Evolutionary conservation across 2,888 invertebrate genomes (phyloP).

Genomic region (Eupeodes luniger): DNA sequence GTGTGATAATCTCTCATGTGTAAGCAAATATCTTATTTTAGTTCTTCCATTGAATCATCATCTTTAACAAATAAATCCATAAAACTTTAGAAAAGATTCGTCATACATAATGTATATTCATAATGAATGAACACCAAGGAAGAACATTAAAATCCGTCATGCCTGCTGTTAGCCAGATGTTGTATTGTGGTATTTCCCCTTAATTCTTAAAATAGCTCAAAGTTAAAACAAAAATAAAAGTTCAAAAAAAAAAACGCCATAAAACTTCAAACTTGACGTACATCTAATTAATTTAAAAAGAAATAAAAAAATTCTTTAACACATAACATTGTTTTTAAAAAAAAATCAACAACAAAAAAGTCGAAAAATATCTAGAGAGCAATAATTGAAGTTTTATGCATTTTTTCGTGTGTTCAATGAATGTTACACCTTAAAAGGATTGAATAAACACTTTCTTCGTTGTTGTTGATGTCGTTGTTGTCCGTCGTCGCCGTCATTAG

Average conservation of each 20-base stretch:
- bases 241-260: conserved; percentile 24
- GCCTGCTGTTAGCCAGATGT: conserved; percentile 63
- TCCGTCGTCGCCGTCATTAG: not conserved
- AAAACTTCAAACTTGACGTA: conserved; percentile 25
- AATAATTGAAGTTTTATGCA: conserved; percentile 27
- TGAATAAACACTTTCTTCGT: conserved; percentile 51
- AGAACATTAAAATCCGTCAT: conserved; percentile 10
- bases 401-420: not conserved
- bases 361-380: conserved; percentile 23
- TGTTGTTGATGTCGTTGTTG: not conserved
- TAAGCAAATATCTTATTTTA: not conserved
- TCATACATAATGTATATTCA: not conserved
- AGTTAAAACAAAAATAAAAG: conserved; percentile 11
- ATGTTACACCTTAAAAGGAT: conserved; percentile 59
- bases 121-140: not conserved
- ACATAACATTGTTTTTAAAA: not conserved
- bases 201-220: conserved; percentile 22
- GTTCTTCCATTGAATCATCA: conserved; percentile 43
- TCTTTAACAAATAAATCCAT: conserved; percentile 30
- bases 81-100: conserved; percentile 4
- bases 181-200: conserved; percentile 13
- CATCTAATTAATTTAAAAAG: conserved; percentile 38
- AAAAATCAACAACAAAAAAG: conserved; percentile 3
- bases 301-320: conserved; percentile 17
- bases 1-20: conserved; percentile 28